Evolutionary conservation across 2,888 invertebrate genomes (phyloP).

Genomic region (Nomada hirtipes): DNA sequence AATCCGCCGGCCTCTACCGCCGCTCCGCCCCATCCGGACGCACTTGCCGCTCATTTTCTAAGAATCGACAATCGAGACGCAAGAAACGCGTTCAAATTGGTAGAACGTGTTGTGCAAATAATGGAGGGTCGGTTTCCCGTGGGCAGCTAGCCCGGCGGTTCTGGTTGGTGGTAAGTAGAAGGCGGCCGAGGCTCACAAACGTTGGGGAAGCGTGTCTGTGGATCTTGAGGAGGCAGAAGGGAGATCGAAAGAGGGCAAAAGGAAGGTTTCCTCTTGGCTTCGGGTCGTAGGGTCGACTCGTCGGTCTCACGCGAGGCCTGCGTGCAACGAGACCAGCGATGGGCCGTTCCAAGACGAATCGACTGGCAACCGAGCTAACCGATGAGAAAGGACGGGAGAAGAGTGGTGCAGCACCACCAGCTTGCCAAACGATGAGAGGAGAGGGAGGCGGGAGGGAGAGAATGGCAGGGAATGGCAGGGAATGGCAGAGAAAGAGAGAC

Average conservation of each 20-base stretch:
- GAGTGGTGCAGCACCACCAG: slow-evolving; percentile 30
- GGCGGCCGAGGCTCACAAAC: slow-evolving; percentile 42
- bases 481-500: slow-evolving; percentile 61
- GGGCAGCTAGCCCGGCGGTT: slow-evolving; percentile 49
- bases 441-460: slow-evolving; percentile 38
- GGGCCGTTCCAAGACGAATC: slow-evolving; percentile 71
- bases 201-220: slow-evolving; percentile 52
- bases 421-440: slow-evolving; percentile 41
- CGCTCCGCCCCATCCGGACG: not conserved
- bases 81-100: slow-evolving; percentile 25
- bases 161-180: slow-evolving; percentile 28
- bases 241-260: slow-evolving; percentile 70
- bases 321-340: slow-evolving; percentile 72
- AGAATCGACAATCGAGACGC: slow-evolving; percentile 16
- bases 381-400: slow-evolving; percentile 59
- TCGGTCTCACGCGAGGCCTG: slow-evolving; percentile 77
- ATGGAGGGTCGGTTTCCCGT: slow-evolving; percentile 49
- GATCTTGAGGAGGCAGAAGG: slow-evolving; percentile 34
- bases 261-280: slow-evolving; percentile 75
- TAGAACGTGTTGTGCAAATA: slow-evolving; percentile 48
- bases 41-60: not conserved
- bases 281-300: slow-evolving; percentile 80
- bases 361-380: slow-evolving; percentile 68
- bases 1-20: not conserved
- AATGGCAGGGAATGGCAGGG: not conserved